These are phyloP conservation scores for Eidolon dupreanum DNA, from an alignment of 2,797 vertebrate species.

Conservation along the genomic window DNA sequence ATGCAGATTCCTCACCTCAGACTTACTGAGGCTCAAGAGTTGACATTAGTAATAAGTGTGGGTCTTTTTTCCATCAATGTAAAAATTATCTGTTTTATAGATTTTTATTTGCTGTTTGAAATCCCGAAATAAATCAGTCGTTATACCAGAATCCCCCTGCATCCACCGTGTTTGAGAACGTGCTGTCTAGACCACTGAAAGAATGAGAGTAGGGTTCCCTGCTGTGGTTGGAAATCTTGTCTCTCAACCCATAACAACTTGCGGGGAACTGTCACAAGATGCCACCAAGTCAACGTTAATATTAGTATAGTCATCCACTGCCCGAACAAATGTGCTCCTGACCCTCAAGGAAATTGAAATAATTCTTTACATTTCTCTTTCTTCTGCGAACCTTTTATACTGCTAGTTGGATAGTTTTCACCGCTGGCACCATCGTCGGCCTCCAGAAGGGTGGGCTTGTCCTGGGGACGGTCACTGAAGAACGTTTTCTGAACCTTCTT, in stretches of 20 bases:
- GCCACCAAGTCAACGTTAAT: not conserved
- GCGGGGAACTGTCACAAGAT: not conserved
- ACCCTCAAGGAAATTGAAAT: not conserved
- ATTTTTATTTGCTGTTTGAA: not conserved
- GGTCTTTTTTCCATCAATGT: not conserved
- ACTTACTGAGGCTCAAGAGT: not conserved
- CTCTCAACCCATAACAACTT: not conserved
- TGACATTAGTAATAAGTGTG: not conserved
- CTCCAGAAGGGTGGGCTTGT: not conserved
- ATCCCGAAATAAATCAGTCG: not conserved
- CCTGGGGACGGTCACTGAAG: not conserved
- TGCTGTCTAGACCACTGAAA: not conserved
- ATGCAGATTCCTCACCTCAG: not conserved
- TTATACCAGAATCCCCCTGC: not conserved
- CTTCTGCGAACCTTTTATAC: not conserved
- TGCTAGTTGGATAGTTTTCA: not conserved
- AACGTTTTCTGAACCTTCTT: conserved; percentile 14
- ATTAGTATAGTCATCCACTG: not conserved
- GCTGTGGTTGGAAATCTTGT: not conserved
- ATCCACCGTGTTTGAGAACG: not conserved
- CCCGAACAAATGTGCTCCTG: conserved; percentile 7
- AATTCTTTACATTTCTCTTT: conserved; percentile 9
- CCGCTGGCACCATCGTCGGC: not conserved
- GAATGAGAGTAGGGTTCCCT: not conserved
- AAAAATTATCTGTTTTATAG: not conserved